These are phyloP conservation scores for Drosophila limbata DNA, from an alignment of 2,888 invertebrate species.

Conservation along the genomic window DNA sequence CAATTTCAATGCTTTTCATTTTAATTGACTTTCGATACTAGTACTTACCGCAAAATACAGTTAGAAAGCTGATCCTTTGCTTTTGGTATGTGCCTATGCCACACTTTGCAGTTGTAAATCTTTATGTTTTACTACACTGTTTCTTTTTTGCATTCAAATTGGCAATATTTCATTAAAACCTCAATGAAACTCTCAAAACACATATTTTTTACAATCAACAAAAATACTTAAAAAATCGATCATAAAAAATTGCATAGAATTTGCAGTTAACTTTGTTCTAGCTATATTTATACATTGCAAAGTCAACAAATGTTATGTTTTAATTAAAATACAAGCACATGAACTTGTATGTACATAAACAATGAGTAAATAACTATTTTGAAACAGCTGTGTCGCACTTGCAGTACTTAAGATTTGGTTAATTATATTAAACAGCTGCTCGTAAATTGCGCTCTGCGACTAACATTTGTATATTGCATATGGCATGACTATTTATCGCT, in stretches of 20 bases:
- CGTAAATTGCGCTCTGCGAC: conserved; percentile 24
- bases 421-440: conserved; percentile 50
- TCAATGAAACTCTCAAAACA: background rate
- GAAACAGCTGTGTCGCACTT: conserved; percentile 43
- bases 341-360: background rate
- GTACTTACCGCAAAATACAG: conserved; percentile 7
- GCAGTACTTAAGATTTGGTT: conserved; percentile 32
- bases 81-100: background rate
- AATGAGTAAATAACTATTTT: conserved; percentile 20
- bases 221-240: background rate
- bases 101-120: background rate
- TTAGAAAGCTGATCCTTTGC: conserved; percentile 3
- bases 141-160: background rate
- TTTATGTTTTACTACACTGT: background rate
- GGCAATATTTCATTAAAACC: background rate
- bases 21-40: conserved; percentile 27
- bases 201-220: background rate
- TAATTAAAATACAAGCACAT: background rate
- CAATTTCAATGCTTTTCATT: conserved; percentile 36
- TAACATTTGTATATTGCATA: conserved; percentile 7
- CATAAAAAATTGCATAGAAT: background rate
- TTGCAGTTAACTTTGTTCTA: background rate
- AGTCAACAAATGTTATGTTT: conserved; percentile 2
- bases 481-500: conserved; percentile 8
- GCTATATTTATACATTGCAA: background rate